Evolutionary conservation across 2,888 invertebrate genomes (phyloP).

Genomic region (Spilarctia lutea): DNA sequence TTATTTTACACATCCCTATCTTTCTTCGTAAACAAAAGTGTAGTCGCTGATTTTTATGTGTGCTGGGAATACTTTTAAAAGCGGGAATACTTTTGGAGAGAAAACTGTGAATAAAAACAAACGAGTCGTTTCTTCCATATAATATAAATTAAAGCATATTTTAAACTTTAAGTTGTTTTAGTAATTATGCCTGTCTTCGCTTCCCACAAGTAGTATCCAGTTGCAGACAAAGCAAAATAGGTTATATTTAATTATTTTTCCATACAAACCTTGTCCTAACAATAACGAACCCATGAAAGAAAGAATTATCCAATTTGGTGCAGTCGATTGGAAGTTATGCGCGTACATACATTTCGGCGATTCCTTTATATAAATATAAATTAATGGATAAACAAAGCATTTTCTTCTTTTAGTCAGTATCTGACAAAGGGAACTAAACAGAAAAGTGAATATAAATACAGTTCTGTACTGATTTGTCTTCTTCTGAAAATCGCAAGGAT

Average conservation of each 20-base stretch:
- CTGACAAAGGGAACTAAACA: background rate
- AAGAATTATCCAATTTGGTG: too few relatives aligned
- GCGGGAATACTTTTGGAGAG: background rate
- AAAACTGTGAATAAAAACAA: background rate
- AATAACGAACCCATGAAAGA: too few relatives aligned
- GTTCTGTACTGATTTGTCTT: background rate
- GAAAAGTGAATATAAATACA: background rate
- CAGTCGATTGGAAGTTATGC: too few relatives aligned
- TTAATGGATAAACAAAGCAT: background rate
- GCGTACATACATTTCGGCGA: too few relatives aligned
- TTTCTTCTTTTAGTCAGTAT: background rate
- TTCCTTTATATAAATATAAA: too few relatives aligned
- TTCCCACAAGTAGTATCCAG: too few relatives aligned
- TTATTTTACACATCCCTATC: slow-evolving; percentile 29
- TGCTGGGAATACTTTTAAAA: background rate
- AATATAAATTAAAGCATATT: background rate
- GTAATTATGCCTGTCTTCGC: too few relatives aligned
- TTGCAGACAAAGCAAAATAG: too few relatives aligned
- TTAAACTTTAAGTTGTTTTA: too few relatives aligned
- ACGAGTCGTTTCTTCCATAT: background rate
- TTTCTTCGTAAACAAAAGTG: slow-evolving; percentile 35
- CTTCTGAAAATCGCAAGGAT: background rate
- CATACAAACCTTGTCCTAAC: too few relatives aligned
- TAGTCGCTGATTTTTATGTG: slow-evolving; percentile 20
- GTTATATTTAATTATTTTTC: too few relatives aligned